phyloP scores from a whole-genome alignment of 2,888 invertebrate genomes.

The Anorthoa munda region DNA sequence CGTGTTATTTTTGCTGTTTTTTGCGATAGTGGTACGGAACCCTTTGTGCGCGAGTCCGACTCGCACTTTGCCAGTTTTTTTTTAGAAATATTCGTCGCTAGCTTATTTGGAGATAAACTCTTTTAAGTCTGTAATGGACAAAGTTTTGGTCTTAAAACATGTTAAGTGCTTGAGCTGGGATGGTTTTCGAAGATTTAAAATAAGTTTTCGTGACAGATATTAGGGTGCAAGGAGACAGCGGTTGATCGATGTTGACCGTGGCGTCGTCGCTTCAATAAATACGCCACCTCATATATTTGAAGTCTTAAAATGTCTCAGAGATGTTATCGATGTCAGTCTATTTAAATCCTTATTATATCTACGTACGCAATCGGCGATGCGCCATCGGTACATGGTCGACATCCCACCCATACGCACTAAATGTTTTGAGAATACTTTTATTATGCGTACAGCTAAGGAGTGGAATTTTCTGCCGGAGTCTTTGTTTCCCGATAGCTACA shows the following conservation, averaged over 20 bases:
- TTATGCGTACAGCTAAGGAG: too few relatives aligned
- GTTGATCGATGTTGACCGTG: neutral
- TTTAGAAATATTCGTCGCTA: conserved; percentile 34
- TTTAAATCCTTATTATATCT: neutral
- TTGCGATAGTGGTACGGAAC: too few relatives aligned
- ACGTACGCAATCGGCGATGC: too few relatives aligned
- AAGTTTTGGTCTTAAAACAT: conserved; percentile 43
- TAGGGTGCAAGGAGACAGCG: neutral
- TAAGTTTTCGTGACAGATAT: neutral
- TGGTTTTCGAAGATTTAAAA: conserved; percentile 25
- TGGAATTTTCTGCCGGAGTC: too few relatives aligned
- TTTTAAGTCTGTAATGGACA: conserved; percentile 45
- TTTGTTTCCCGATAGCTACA: too few relatives aligned
- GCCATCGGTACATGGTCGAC: too few relatives aligned
- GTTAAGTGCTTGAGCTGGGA: conserved; percentile 26
- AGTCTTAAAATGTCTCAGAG: neutral
- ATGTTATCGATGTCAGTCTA: neutral
- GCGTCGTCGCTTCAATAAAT: neutral
- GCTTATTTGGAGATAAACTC: conserved; percentile 52
- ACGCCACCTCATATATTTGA: neutral
- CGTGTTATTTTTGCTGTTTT: too few relatives aligned
- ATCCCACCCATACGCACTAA: too few relatives aligned
- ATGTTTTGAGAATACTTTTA: too few relatives aligned
- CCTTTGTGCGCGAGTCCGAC: too few relatives aligned
- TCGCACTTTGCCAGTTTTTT: too few relatives aligned